Evolutionary conservation across 2,888 invertebrate species (phyloP), one percentile per base, ranked within the genome.

Genomic region (Pristionchus arcanus): DNA sequence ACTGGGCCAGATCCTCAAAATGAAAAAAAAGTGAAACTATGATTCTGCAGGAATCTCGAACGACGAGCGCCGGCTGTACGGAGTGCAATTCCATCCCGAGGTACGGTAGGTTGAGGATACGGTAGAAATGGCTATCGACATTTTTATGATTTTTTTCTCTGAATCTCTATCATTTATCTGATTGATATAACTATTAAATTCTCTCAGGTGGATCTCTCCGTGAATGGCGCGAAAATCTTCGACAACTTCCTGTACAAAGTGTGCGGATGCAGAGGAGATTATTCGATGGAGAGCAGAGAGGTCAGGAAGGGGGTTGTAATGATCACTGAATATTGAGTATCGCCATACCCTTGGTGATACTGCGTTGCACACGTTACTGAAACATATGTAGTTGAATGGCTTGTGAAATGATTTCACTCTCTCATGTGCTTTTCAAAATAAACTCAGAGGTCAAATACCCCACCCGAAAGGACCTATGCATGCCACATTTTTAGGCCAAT

Each of bases 21-120:
- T 71, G 71, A 34, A 34, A 71, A 16, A 71, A 2, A 34, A 7
- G 5, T 13, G 7, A n/a, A 68, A 68, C 5, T 25, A 13, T 21
- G 2, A 34, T 2, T 42, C 49, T 93, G 55, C 93, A 96, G 98
- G 97, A 90, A 97, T 99, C 94, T 97, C 97, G 94, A 97, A 98
- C 96, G 98, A 98, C 95, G 97, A 97, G 95, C 96, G 97, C 95
- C 97, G 97, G 89, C 96, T 98, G 90, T 98, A 98, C 95, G 99
- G 99, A 53, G 97, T 99, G 91, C 99, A 99, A 96, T 99, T 99
- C 96, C 99, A 99, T 96, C 99, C 99, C 0, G 99, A 99, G 96
- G 97, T 99, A 28, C 37, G 66, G 81, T 81, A 59, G 25, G 15
- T 19, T 21, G 4, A n/a, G 3, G 16, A 55, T 55, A 21, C 1